Percentiles rank a stretch among this genome's conserved stretches.
Conservation (phyloP, 2,797 vertebrate species). For the Megaceryle alcyon region DNA sequence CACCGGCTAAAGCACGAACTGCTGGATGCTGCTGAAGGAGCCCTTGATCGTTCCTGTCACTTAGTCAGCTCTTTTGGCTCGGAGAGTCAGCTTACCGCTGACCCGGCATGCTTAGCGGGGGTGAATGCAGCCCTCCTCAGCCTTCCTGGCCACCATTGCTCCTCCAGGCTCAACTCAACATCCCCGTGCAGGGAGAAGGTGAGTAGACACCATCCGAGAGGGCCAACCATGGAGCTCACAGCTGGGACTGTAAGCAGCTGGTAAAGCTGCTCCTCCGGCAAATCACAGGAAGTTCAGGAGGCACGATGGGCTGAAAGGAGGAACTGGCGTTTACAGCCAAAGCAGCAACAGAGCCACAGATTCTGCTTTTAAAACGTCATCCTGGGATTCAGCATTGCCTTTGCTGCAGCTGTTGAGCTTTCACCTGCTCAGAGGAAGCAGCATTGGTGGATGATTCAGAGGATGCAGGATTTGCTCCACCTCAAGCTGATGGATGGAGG, state of each 20-base stretch:
- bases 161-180: neutral
- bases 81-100: neutral
- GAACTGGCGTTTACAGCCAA: neutral
- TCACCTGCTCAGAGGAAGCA: neutral
- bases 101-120: neutral
- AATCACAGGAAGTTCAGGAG: neutral
- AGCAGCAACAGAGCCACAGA: neutral
- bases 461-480: neutral
- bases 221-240: neutral
- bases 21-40: conserved; percentile 35
- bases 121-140: neutral
- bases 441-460: neutral
- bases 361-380: neutral
- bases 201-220: accelerated
- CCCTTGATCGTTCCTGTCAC: conserved; percentile 31
- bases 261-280: neutral
- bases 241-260: accelerated
- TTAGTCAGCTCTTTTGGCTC: conserved; percentile 56
- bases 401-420: accelerated
- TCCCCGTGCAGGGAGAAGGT: accelerated
- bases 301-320: neutral
- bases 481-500: neutral
- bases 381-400: neutral
- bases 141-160: accelerated
- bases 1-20: neutral